Conservation (phyloP, 2,888 invertebrate species). For the Acronicta psi region DNA sequence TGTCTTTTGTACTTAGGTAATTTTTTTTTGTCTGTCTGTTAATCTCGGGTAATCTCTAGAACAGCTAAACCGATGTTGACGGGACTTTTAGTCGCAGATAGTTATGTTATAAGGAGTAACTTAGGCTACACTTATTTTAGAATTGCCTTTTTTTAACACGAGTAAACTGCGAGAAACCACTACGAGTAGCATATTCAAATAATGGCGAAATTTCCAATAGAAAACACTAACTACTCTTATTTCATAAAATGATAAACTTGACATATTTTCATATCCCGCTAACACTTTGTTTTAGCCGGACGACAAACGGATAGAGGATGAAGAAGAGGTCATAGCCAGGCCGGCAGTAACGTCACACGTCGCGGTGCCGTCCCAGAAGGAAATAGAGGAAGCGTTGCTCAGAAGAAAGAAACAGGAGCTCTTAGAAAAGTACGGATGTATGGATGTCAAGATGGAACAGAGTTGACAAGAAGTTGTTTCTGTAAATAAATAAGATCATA, state of each 20-base stretch:
- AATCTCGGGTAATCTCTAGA: too few species aligned
- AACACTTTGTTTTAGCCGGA: constrained; percentile 71
- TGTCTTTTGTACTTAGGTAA: too few species aligned
- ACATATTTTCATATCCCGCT: background rate
- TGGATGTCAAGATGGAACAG: constrained; percentile 81
- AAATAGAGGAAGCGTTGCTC: constrained; percentile 97
- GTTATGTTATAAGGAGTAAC: too few species aligned
- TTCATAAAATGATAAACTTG: background rate
- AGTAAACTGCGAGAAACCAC: too few species aligned
- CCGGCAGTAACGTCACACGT: constrained; percentile 90
- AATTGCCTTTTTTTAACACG: too few species aligned
- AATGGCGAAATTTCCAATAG: too few species aligned
- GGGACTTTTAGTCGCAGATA: too few species aligned
- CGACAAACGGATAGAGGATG: constrained; percentile 80
- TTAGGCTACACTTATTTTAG: too few species aligned
- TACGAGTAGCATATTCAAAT: too few species aligned
- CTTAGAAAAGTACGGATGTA: constrained; percentile 93
- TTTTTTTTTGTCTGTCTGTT: too few species aligned
- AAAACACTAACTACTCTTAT: too few species aligned
- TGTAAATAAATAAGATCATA: constrained; percentile 27
- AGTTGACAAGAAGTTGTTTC: constrained; percentile 66
- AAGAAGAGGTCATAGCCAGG: constrained; percentile 62
- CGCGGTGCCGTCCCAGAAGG: constrained; percentile 97
- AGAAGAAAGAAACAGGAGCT: constrained; percentile 97
- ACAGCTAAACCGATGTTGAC: too few species aligned